A percentile compares a stretch with the other conserved stretches of the same genome.
These are phyloP conservation scores for Ophioninae sp. DNA, from an alignment of 2,888 invertebrate genomes.

Conservation along the genomic window DNA sequence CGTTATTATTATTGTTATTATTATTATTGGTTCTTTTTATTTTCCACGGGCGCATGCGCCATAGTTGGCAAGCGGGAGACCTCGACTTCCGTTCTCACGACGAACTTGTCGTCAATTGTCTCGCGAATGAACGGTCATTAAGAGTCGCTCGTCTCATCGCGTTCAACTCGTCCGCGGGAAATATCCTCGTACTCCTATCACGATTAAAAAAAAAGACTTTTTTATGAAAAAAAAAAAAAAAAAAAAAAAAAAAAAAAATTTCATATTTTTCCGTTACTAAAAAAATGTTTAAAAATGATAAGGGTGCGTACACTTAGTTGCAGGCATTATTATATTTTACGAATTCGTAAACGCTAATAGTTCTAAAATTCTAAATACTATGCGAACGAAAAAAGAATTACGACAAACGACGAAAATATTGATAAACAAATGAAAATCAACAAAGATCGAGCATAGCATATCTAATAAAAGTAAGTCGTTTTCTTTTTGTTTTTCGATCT, in stretches of 20 bases:
- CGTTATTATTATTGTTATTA: too few relatives aligned
- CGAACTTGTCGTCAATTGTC: constrained; percentile 56
- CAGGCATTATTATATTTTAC: constrained; percentile 43
- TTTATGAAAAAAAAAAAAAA: too few relatives aligned
- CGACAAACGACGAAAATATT: not conserved
- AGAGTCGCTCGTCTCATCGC: constrained; percentile 5
- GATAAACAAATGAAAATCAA: not conserved
- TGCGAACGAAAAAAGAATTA: not conserved
- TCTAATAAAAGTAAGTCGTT: not conserved
- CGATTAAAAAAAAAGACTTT: constrained; percentile 21
- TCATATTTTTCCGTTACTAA: too few relatives aligned
- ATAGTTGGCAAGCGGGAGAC: constrained; percentile 40
- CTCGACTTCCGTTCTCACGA: constrained; percentile 60
- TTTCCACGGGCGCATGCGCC: not conserved
- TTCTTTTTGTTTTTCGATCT: not conserved
- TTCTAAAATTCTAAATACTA: constrained; percentile 2
- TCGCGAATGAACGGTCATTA: constrained; percentile 59
- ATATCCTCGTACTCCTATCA: constrained; percentile 9
- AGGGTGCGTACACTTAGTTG: constrained; percentile 29
- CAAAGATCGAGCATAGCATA: not conserved
- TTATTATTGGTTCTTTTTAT: constrained; percentile 10
- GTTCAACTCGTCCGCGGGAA: constrained; percentile 17
- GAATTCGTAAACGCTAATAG: constrained; percentile 13
- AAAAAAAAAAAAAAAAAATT: not conserved
- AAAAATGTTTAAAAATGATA: constrained; percentile 22